Base-by-base conservation (phyloP, 2,888 invertebrate genomes). In the Gari tellinella region DNA sequence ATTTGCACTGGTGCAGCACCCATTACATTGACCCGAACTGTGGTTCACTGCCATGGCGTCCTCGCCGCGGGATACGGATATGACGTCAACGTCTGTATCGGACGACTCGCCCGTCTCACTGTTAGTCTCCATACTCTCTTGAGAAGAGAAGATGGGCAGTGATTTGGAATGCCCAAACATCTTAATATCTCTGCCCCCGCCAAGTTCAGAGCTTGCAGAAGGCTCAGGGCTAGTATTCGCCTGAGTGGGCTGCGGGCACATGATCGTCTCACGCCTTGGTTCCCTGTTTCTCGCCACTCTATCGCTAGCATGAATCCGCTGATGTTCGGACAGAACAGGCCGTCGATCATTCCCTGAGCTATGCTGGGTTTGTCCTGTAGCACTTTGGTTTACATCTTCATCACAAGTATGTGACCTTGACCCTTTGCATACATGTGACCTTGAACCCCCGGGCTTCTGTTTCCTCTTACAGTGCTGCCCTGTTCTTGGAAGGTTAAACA, bases 401-500 rank as follows among this genome's bases (percentile, higher is more conserved):
- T 48, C 48, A 19, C 21, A 48, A 21, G 2, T n/a, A 19, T 48
- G 48, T n/a, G 19, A 12, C 17, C 51, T 23, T 15, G 51, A 14
- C 25, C 31, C 31, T 10, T 31, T 31, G 31, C 31, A 31, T 10
- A 31, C 31, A 31, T 31, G 31, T 10, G 31, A 31, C 10, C 31
- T 4, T 31, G 31, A 31, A 4, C 31, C 31, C 10, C 31, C 31
- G 10, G 53, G 23, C 23, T 70, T 70, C 52, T 70, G 70, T 31
- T 65, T 70, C n/a, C 70, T 45, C 48, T 65, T 61, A 12, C 66
- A 56, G 46, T 67, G 57, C 14, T 67, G 72, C 8, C 55, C 49
- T 15, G 81, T 72, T 41, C 69, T 66, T 5, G 87, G 87, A 15
- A 87, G 70, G 57, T 87, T 87, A 51, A 87, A 87, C 19, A 87